Conservation (phyloP, 2,113 vertebrate genomes). For the Ceuthmochares aereus region DNA sequence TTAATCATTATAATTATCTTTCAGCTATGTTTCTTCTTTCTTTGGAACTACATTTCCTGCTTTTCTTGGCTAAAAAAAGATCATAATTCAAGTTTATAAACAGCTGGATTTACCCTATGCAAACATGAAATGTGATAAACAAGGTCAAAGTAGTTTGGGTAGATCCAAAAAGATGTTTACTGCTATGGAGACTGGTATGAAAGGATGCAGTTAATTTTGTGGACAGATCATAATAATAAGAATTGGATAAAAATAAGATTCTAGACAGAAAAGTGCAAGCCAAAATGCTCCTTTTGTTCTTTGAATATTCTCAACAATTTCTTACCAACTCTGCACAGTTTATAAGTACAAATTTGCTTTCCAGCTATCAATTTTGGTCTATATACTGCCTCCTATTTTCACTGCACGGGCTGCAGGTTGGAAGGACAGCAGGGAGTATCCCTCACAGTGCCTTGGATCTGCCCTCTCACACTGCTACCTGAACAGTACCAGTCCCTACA, state of each 20-base stretch:
- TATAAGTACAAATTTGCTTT: neutral
- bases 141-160: neutral
- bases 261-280: neutral
- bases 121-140: neutral
- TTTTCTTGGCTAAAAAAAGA: neutral
- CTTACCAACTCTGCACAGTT: neutral
- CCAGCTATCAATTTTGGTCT: neutral
- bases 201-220: neutral
- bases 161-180: neutral
- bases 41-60: neutral
- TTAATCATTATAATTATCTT: neutral
- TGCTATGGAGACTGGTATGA: neutral
- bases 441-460: neutral
- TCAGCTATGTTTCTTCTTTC: neutral
- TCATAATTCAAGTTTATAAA: neutral
- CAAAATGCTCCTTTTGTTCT: neutral
- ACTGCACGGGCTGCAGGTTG: neutral
- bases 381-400: neutral
- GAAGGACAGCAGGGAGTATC: neutral
- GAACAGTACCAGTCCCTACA: fast-evolving
- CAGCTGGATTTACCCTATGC: neutral
- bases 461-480: fast-evolving
- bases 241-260: neutral
- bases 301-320: neutral
- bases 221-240: neutral